Evolutionary conservation across 2,113 vertebrate species (phyloP), one percentile per base, ranked within the genome.

Genomic region (Candoia aspera): DNA sequence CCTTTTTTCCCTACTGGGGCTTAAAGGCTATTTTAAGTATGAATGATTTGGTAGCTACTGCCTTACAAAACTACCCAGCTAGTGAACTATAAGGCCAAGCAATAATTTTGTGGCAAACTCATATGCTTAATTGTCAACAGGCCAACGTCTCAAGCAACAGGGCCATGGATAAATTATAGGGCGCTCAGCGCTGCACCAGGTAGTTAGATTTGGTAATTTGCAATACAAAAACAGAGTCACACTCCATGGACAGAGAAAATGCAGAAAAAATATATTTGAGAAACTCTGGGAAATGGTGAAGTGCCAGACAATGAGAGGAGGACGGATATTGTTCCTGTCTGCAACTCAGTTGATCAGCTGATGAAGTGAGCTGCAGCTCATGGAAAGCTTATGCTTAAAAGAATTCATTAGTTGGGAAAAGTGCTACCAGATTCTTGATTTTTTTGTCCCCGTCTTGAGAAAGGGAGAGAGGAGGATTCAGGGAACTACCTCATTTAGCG

Each of bases 161-260:
- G 42, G 62, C 94, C 21, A 23, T 0, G 21, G 33, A 23, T 59
- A 93, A 93, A 92, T 90, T 29, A 64, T 89, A 95, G 92, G 86
- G 92, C 62, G 64, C 62, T 60, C 33, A 53, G 46, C 33, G 3
- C 17, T 93, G 95, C 95, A 90, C 94, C 86, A 93, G n/a, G 95
- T 0, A 73, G 64, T 54, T 89, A 53, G 92, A 94, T 94, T 88
- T 0, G 59, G 90, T 89, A 87, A 54, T 55, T 86, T 1, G 26
- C 55, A 54, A 92, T 59, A 90, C 94, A 92, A 54, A 73, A 89
- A 87, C 57, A 79, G 49, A 55, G 29, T 53, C 83, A 49, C 83
- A 8, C 68, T 79, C 68, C 33, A 37, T 9, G 17, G 68, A 79
- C 37, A 79, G 33, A 37, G 68, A 79, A 79, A 79, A 79, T 79